phyloP scores from a whole-genome alignment of 2,113 vertebrate species.

The Platycercus adscitus region DNA sequence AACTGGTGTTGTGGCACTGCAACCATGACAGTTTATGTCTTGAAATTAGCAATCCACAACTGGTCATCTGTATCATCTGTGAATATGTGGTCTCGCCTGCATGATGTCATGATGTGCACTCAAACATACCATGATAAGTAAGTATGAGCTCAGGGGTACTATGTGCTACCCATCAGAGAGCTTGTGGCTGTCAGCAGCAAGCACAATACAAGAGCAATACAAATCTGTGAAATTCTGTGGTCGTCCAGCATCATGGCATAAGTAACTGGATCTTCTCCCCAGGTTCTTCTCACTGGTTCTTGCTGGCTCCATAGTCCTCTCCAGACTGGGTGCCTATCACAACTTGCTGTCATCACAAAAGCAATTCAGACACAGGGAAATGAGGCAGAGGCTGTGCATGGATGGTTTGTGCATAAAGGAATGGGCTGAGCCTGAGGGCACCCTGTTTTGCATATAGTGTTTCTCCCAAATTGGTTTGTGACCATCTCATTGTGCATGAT shows the following conservation, averaged over 20 bases:
- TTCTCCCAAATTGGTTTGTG: background rate
- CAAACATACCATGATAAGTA: background rate
- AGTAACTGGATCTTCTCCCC: background rate
- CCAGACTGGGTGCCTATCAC: background rate
- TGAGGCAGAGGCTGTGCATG: background rate
- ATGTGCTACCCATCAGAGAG: background rate
- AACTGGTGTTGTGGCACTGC: background rate
- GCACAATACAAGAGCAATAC: background rate
- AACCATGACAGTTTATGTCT: background rate
- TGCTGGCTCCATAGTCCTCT: background rate
- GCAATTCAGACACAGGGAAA: background rate
- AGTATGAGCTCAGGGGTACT: background rate
- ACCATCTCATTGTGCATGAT: background rate
- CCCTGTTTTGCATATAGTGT: accelerated
- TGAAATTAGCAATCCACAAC: background rate
- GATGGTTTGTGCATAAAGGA: background rate
- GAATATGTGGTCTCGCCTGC: background rate
- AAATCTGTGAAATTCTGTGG: background rate
- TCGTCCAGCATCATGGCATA: background rate
- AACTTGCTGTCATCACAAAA: background rate
- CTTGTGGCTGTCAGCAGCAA: background rate
- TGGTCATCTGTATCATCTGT: background rate
- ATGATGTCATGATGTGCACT: background rate
- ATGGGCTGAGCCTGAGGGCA: background rate
- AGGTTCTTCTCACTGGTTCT: background rate